These are phyloP conservation scores for Lepidurus arcticus DNA, from an alignment of 1,140 invertebrate genomes.

Conservation along the genomic window DNA sequence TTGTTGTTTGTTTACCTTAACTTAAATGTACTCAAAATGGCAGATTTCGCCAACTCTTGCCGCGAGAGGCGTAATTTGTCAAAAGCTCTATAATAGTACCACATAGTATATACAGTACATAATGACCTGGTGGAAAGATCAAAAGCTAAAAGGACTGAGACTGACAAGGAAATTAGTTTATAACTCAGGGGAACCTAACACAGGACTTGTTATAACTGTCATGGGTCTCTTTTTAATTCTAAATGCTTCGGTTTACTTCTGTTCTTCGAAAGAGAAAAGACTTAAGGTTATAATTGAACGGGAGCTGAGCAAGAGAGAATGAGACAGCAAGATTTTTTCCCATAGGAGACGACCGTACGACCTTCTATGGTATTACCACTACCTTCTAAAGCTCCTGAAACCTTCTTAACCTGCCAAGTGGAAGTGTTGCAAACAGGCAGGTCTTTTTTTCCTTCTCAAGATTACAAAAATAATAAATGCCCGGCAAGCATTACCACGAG, in stretches of 20 bases:
- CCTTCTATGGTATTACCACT: background rate
- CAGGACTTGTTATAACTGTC: too few relatives aligned
- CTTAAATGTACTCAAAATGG: too few relatives aligned
- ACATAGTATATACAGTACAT: too few relatives aligned
- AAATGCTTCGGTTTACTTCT: too few relatives aligned
- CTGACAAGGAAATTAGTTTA: constrained; percentile 2
- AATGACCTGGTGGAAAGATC: too few relatives aligned
- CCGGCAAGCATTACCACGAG: background rate
- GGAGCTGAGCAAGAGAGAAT: constrained; percentile 22
- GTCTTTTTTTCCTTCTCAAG: too few relatives aligned
- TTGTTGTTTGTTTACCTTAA: too few relatives aligned
- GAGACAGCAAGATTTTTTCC: constrained; percentile 24
- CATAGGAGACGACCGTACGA: constrained; percentile 2
- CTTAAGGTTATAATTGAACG: constrained; percentile 2
- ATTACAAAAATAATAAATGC: constrained; percentile 19
- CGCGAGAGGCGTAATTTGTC: too few relatives aligned
- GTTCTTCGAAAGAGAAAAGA: background rate
- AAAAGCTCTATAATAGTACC: too few relatives aligned
- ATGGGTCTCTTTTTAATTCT: too few relatives aligned
- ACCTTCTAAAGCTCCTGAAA: background rate
- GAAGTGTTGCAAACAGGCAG: constrained; percentile 10
- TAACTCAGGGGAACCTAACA: background rate
- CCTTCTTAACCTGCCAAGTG: background rate
- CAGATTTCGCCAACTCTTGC: too few relatives aligned
- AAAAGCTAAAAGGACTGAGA: background rate